These are phyloP conservation scores for Lordiphosa andalusiaca DNA, from an alignment of 2,888 invertebrate species.

Conservation along the genomic window DNA sequence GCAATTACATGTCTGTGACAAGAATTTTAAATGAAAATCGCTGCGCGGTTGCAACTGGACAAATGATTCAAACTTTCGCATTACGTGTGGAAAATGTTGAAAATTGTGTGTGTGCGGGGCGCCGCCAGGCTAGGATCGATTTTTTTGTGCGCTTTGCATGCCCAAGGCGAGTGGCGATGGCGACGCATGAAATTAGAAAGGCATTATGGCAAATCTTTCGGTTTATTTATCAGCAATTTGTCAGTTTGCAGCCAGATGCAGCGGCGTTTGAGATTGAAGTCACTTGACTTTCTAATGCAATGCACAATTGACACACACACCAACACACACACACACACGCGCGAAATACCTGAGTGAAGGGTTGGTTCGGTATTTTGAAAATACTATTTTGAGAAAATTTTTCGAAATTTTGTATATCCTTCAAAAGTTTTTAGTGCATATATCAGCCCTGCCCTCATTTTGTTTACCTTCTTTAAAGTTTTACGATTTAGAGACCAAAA, in stretches of 20 bases:
- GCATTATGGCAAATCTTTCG: slow-evolving; percentile 70
- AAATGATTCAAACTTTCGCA: slow-evolving; percentile 73
- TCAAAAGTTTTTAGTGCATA: no score
- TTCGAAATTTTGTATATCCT: no score
- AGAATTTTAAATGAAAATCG: slow-evolving; percentile 70
- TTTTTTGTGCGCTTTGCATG: slow-evolving; percentile 64
- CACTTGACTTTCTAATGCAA: slow-evolving; percentile 61
- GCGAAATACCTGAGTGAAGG: no score
- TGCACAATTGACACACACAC: slow-evolving; percentile 22
- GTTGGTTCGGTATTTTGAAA: no score
- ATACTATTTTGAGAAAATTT: no score
- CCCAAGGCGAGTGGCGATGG: slow-evolving; percentile 41
- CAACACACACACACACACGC: no score
- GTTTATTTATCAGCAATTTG: slow-evolving; percentile 74
- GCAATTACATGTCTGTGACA: slow-evolving; percentile 74
- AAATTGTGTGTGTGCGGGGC: slow-evolving; percentile 42
- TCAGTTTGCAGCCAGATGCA: slow-evolving; percentile 66
- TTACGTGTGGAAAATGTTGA: slow-evolving; percentile 73
- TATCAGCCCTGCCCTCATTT: no score
- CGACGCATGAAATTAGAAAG: slow-evolving; percentile 72
- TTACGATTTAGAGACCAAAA: no score
- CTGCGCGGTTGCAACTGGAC: slow-evolving; percentile 62
- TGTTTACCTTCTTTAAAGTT: no score
- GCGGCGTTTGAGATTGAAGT: slow-evolving; percentile 69
- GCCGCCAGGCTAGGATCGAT: slow-evolving; percentile 21